These are phyloP conservation scores for Phenganax stokvisi DNA, from an alignment of 92 coral and sea anemone genomes.

Conservation along the genomic window DNA sequence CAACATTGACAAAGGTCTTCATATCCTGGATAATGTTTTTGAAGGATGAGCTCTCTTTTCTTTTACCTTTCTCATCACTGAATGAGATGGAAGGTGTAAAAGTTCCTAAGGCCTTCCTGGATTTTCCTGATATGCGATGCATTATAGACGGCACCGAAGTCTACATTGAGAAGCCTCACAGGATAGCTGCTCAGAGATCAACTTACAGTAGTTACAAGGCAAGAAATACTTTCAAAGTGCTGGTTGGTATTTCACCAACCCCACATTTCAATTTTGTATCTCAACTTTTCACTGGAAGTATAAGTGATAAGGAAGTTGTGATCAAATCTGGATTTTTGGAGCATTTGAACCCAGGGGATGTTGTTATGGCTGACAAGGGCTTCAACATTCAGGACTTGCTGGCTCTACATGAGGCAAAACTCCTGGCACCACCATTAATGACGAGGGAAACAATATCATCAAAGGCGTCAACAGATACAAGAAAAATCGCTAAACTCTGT, in stretches of 20 bases:
- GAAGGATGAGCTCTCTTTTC: not conserved
- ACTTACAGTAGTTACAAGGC: conserved; percentile 67
- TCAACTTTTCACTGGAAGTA: conserved; percentile 59
- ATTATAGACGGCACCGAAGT: conserved; percentile 62
- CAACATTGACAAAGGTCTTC: not conserved
- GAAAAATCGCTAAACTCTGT: no score
- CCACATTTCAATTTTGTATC: conserved; percentile 59
- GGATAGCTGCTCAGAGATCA: conserved; percentile 58
- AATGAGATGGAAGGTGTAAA: not conserved
- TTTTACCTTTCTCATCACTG: not conserved
- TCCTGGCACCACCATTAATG: no score
- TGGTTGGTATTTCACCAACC: conserved; percentile 58
- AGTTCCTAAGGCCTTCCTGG: not conserved
- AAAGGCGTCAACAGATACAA: no score
- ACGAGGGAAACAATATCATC: no score
- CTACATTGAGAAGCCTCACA: conserved; percentile 60
- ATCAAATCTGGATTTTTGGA: conserved; percentile 55
- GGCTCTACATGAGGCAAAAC: no score
- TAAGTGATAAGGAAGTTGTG: conserved; percentile 68
- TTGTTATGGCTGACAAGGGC: conserved; percentile 58
- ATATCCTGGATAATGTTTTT: not conserved
- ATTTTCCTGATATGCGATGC: conserved; percentile 48
- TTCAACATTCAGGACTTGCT: conserved; percentile 44
- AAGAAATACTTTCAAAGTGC: conserved; percentile 60
- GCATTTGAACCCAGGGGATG: conserved; percentile 53